A percentile compares a stretch with the other conserved stretches of the same genome.
These are phyloP conservation scores for Sebastolobus alascanus DNA, from an alignment of 2,797 vertebrate species.

Conservation along the genomic window DNA sequence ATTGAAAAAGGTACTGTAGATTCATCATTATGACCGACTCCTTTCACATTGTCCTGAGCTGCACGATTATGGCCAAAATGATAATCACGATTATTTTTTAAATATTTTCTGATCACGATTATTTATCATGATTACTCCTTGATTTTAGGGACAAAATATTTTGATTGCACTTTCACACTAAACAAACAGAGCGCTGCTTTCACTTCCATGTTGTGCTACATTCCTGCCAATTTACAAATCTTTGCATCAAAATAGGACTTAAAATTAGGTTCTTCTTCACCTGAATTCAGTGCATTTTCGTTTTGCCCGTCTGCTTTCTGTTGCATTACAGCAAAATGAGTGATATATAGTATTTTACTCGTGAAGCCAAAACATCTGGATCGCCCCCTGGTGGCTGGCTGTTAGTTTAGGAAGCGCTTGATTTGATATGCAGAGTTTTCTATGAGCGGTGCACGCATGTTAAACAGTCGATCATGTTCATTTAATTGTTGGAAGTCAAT, in stretches of 20 bases:
- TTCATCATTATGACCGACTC: neutral
- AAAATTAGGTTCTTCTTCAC: neutral
- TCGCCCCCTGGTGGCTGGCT: neutral
- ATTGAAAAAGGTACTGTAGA: neutral
- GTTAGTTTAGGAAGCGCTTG: neutral
- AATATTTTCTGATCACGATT: neutral
- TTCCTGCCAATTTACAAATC: neutral
- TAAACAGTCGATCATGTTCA: neutral
- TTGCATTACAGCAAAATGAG: neutral
- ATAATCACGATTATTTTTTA: neutral
- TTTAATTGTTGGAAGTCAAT: neutral
- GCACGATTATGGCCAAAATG: neutral
- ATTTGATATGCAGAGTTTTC: neutral
- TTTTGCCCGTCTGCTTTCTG: neutral
- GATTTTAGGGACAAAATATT: too few species aligned
- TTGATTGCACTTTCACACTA: too few species aligned
- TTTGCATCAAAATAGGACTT: neutral
- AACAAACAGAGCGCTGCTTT: too few species aligned
- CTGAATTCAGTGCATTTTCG: neutral
- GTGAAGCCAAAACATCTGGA: too few species aligned
- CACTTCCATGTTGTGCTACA: neutral
- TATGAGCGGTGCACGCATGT: neutral
- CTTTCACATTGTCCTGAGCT: neutral
- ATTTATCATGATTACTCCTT: too few species aligned
- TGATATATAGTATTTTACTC: too few species aligned